Evolutionary conservation across 2,113 vertebrate genomes (phyloP), one percentile per base, ranked within the genome.

Genomic region (Nansenia antarctica): DNA sequence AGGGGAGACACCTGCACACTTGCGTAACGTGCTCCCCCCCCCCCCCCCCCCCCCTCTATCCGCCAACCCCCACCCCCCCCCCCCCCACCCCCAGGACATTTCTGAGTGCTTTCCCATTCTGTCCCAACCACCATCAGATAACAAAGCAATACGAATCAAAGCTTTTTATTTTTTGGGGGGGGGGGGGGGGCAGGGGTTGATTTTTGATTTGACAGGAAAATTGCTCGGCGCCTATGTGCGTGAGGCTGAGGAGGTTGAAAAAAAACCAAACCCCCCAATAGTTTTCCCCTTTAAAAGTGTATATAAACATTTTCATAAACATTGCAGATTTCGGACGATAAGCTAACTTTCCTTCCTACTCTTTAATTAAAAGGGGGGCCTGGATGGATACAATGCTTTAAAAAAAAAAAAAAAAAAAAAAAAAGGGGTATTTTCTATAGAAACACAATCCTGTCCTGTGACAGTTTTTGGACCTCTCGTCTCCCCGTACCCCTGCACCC

Each of bases 301-400:
- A 11, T 60, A 77, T 77, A 57, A 73, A 76, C 6, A 2, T 77
- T 80, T 88, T 67, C 74, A 69, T 70, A n/a, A n/a, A n/a, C n/a
- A n/a, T 83, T 75, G 73, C n/a, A n/a, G n/a, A 83, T 87, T n/a
- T 75, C 54, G 67, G 52, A 55, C 63, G 12, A 66, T 54, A 58
- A 72, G 77, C 49, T 12, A 37, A 55, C 26, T 12, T 55, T 42
- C 3, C 5, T 55, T 42, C 3, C 5, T 54, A 54, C 67, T 80
- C 71, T 82, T 78, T 83, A 87, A 87, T 86, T 86, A 84, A 86
- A 69, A 60, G 62, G 47, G 78, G 63, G 11, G 15, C 12, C 70
- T 65, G 63, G 69, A 76, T 74, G 70, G 63, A 61, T 55, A 27
- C 78, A 60, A 5, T 20, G 31, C 31, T 31, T 73, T 85, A 69